phyloP scores from a whole-genome alignment of 2,797 vertebrate species.

The Hyperoplus immaculatus region DNA sequence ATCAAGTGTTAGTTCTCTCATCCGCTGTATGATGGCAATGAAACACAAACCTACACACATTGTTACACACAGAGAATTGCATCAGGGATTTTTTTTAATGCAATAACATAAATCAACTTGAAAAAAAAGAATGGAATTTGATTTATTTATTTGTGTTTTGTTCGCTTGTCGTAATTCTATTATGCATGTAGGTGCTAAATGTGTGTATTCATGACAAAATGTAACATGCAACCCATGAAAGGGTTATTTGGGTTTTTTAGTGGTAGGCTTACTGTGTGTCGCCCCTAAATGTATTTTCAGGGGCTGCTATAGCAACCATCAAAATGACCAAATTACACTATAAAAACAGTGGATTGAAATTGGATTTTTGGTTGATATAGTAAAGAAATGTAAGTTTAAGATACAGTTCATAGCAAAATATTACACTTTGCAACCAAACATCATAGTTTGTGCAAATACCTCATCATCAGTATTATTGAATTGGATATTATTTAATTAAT shows the following conservation, averaged over 20 bases:
- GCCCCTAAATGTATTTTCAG: background rate
- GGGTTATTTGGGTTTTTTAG: background rate
- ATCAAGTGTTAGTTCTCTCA: slow-evolving; percentile 82
- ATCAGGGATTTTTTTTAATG: slow-evolving; percentile 39
- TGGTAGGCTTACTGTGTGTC: background rate
- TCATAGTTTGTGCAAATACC: too few species aligned
- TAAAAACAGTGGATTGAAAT: background rate
- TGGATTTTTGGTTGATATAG: background rate
- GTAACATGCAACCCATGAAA: background rate
- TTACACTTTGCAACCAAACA: too few species aligned
- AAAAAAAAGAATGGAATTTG: slow-evolving; percentile 35
- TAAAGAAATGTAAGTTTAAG: too few species aligned
- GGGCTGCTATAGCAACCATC: background rate
- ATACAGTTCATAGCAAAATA: too few species aligned
- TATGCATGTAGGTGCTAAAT: slow-evolving; percentile 26
- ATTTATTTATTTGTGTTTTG: slow-evolving; percentile 56
- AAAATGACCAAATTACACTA: background rate
- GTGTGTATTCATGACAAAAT: background rate
- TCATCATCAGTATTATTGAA: too few species aligned
- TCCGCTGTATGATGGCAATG: slow-evolving; percentile 71
- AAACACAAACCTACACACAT: slow-evolving; percentile 62
- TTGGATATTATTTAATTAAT: too few species aligned
- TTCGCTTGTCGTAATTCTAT: slow-evolving; percentile 36
- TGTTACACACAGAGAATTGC: slow-evolving; percentile 51
- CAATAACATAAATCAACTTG: slow-evolving; percentile 43